Evolutionary conservation across 2,113 vertebrate genomes (phyloP).

Genomic region (Nothocercus nigrocapillus): DNA sequence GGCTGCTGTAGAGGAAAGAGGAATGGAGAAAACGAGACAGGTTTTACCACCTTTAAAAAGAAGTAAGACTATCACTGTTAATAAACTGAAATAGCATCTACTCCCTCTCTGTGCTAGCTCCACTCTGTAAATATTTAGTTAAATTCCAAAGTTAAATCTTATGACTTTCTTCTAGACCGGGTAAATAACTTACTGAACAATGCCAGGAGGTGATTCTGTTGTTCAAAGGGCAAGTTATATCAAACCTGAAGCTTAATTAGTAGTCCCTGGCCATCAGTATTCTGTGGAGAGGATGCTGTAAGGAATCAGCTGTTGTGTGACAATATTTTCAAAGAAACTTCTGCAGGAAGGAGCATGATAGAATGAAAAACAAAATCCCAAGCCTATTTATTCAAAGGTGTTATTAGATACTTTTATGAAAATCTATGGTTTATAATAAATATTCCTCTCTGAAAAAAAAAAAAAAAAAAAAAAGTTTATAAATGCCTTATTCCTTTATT

Average conservation of each 20-base stretch:
- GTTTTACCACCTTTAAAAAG: background rate
- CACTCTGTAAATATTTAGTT: background rate
- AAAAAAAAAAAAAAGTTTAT: background rate
- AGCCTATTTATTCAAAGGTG: background rate
- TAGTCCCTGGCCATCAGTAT: background rate
- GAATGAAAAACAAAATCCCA: background rate
- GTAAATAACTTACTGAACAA: background rate
- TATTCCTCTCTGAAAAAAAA: background rate
- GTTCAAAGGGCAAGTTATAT: background rate
- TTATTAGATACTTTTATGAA: background rate
- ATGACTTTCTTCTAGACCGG: background rate
- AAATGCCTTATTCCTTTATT: background rate
- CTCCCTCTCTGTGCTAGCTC: background rate
- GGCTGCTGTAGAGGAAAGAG: background rate
- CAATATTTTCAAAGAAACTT: background rate
- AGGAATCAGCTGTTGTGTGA: background rate
- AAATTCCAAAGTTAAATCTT: background rate
- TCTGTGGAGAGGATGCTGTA: background rate
- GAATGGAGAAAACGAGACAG: background rate
- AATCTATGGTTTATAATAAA: background rate
- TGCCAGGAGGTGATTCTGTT: background rate
- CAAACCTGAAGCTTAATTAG: background rate
- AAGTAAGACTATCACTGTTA: background rate
- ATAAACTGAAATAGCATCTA: background rate
- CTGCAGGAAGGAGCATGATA: background rate